phyloP scores from a whole-genome alignment of 2,113 vertebrate species.

The Pteropus alecto region DNA sequence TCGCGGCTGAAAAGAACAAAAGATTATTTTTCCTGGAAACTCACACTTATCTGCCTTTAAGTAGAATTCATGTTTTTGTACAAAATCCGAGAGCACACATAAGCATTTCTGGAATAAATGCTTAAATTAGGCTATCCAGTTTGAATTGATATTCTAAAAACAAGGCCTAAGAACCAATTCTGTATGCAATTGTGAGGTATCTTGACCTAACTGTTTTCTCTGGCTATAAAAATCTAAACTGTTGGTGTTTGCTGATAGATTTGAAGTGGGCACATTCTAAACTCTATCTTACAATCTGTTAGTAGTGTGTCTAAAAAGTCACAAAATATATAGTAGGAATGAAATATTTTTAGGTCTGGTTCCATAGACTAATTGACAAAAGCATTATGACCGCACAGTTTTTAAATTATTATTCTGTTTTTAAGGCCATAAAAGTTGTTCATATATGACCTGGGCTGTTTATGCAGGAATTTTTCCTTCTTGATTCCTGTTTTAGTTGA shows the following conservation, averaged over 20 bases:
- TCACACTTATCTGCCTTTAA: background rate
- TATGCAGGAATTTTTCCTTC: background rate
- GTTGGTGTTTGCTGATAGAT: background rate
- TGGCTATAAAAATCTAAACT: conserved; percentile 20
- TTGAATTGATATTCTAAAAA: conserved; percentile 38
- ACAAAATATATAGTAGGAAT: background rate
- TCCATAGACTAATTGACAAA: background rate
- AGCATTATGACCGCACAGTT: background rate
- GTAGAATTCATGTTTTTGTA: conserved; percentile 2
- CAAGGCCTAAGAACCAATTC: conserved; percentile 29
- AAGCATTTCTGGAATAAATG: background rate
- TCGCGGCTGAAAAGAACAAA: conserved; percentile 79
- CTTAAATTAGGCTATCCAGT: background rate
- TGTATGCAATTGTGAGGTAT: background rate
- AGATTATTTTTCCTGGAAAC: conserved; percentile 39
- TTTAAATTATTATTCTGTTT: conserved; percentile 22
- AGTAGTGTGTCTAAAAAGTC: background rate
- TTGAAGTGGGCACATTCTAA: background rate
- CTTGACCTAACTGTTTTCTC: conserved; percentile 8
- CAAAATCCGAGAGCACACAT: background rate
- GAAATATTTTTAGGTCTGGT: background rate
- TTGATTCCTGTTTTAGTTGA: background rate
- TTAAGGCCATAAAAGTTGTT: conserved; percentile 5
- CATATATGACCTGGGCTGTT: background rate
- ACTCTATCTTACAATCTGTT: background rate